A percentile compares a stretch with the other conserved stretches of the same genome.
phyloP scores from a whole-genome alignment of 1,140 invertebrate genomes.

The Bombyx mori region ASM3026992v2 NC_085122.1:13942001-13942500 shows the following conservation, averaged over 20 bases:
- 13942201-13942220: conserved; percentile 59
- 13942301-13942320: no score
- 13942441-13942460: no score
- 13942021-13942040: conserved; percentile 51
- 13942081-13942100: conserved; percentile 65
- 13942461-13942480: no score
- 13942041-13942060: conserved; percentile 50
- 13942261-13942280: conserved; percentile 58
- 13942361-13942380: no score
- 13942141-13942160: conserved; percentile 55
- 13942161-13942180: conserved; percentile 58
- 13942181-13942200: conserved; percentile 62
- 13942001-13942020: conserved; percentile 54
- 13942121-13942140: conserved; percentile 67
- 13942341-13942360: no score
- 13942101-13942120: conserved; percentile 67
- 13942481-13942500: no score
- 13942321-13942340: conserved; percentile 16
- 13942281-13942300: conserved; percentile 12
- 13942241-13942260: conserved; percentile 48
- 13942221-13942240: conserved; percentile 61
- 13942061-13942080: conserved; percentile 69
- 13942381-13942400: no score
- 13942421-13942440: no score
- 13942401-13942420: no score